phyloP scores from a whole-genome alignment of 2,797 vertebrate genomes.

The Micropoecilia bifurca region DNA sequence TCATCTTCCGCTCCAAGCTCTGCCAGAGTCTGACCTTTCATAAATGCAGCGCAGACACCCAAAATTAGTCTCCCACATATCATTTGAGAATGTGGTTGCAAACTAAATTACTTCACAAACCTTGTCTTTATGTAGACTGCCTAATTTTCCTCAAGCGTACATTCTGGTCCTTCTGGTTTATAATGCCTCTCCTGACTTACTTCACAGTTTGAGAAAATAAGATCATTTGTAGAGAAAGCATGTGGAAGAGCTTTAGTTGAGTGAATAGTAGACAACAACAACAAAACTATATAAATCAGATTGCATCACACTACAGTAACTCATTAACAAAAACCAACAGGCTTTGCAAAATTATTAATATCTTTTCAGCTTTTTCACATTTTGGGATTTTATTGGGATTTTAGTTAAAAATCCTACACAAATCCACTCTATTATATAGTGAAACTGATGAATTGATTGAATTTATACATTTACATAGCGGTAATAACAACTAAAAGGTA shows the following conservation, averaged over 20 bases:
- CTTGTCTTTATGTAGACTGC: not conserved
- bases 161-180: not conserved
- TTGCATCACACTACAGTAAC: not conserved
- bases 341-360: not conserved
- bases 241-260: not conserved
- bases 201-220: not conserved
- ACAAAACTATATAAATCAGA: not conserved
- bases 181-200: not conserved
- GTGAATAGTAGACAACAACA: not conserved
- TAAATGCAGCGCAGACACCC: slow-evolving; percentile 31
- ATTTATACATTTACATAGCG: not conserved
- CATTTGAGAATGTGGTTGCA: slow-evolving; percentile 28
- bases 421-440: not conserved
- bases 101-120: slow-evolving; percentile 39
- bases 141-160: not conserved
- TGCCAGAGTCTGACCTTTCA: slow-evolving; percentile 64
- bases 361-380: not conserved
- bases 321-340: not conserved
- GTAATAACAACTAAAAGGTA: not conserved
- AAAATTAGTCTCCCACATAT: slow-evolving; percentile 56
- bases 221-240: not conserved
- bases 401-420: not conserved
- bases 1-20: slow-evolving; percentile 39
- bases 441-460: not conserved
- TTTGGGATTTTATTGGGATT: not conserved